A percentile compares a stretch with the other conserved stretches of the same genome.
Evolutionary conservation across 30 jellyfish, hydroid and myxozoan genomes (phyloP).

Genomic region (Mastigias papua): DNA sequence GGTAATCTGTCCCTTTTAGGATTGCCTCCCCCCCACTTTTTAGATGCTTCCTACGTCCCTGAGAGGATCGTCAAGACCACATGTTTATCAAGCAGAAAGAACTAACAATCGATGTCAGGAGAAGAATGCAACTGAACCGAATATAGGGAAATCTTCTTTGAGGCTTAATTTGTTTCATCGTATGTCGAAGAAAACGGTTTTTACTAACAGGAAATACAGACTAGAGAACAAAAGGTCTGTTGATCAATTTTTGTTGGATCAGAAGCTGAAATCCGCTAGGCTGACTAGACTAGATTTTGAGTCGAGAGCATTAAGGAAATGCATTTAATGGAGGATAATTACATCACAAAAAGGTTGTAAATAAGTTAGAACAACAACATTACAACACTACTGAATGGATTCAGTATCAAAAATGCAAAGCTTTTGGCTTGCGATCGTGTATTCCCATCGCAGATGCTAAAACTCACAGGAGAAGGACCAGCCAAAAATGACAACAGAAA

Average conservation of each 20-base stretch:
- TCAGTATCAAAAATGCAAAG: background rate
- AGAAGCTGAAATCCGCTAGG: conserved; percentile 2
- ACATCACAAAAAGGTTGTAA: conserved; percentile 13
- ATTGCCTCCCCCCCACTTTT: no score
- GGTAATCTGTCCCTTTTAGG: no score
- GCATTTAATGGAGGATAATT: conserved; percentile 21
- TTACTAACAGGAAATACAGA: conserved; percentile 24
- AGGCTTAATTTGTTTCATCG: background rate
- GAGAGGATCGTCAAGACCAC: no score
- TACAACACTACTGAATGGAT: background rate
- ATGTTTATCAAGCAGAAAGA: no score
- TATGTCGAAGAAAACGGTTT: background rate
- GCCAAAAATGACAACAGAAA: no score
- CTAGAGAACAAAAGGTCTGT: background rate
- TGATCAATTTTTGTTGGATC: conserved; percentile 3
- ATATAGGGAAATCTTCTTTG: conserved; percentile 5
- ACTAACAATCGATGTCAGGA: no score
- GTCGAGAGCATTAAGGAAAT: conserved; percentile 26
- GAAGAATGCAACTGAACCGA: background rate
- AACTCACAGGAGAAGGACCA: no score
- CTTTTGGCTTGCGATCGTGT: no score
- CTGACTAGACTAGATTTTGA: conserved; percentile 22
- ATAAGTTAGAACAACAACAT: conserved; percentile 10
- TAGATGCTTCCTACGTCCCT: no score
- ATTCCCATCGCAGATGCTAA: no score